Evolutionary conservation across 2,113 vertebrate genomes (phyloP).

Genomic region (Odontophorus gujanensis): DNA sequence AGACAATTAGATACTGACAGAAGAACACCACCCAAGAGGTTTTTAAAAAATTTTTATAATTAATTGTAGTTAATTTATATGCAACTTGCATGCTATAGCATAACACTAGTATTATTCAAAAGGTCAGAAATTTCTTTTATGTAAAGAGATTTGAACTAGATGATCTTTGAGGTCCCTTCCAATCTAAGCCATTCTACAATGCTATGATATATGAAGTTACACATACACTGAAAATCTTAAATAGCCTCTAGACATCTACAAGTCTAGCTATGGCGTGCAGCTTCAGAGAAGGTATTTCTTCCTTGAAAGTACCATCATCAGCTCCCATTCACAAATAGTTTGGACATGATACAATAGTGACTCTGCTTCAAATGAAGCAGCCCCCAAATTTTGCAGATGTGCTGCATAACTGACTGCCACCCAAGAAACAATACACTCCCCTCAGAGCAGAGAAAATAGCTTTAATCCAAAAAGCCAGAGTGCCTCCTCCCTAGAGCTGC

Average conservation of each 20-base stretch:
- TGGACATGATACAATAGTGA: not conserved
- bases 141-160: not conserved
- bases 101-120: not conserved
- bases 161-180: no score
- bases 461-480: not conserved
- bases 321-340: conserved; percentile 41
- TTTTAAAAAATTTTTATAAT: not conserved
- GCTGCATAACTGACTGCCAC: conserved; percentile 1
- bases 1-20: not conserved
- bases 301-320: not conserved
- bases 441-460: not conserved
- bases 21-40: not conserved
- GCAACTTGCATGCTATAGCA: not conserved
- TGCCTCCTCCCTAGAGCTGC: not conserved
- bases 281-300: not conserved
- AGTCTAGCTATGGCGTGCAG: not conserved
- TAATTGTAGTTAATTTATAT: not conserved
- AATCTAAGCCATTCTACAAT: no score
- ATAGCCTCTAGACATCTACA: not conserved
- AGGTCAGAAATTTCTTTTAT: not conserved
- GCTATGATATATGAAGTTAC: not conserved
- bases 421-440: not conserved
- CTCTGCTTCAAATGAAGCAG: not conserved
- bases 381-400: not conserved
- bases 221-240: not conserved